phyloP scores from a whole-genome alignment of 2,888 invertebrate species.

The Temnothorax rugatulus region DNA sequence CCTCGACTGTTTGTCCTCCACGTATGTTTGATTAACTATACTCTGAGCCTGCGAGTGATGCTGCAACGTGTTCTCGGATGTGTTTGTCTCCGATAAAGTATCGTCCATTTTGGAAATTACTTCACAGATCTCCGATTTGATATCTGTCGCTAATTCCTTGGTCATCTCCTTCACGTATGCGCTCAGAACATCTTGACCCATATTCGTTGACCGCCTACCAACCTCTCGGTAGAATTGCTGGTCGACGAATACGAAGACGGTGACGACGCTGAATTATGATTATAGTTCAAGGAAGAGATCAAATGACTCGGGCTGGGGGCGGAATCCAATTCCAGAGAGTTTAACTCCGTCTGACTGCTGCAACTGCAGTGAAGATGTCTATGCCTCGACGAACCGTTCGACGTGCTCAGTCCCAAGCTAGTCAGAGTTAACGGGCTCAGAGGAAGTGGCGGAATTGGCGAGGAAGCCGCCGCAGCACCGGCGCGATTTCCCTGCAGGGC shows the following conservation, averaged over 20 bases:
- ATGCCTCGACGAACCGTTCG: too few species aligned
- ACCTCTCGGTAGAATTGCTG: conserved; percentile 72
- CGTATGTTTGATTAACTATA: conserved; percentile 55
- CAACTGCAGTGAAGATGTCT: too few species aligned
- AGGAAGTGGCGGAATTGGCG: too few species aligned
- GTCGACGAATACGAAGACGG: conserved; percentile 77
- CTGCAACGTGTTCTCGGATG: conserved; percentile 87
- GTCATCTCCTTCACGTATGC: conserved; percentile 93
- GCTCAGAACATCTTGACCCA: conserved; percentile 89
- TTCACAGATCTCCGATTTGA: conserved; percentile 93
- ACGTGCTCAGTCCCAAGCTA: too few species aligned
- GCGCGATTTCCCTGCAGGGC: too few species aligned
- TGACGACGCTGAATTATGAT: conserved; percentile 78
- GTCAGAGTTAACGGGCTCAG: too few species aligned
- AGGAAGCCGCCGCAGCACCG: too few species aligned
- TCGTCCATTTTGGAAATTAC: conserved; percentile 94
- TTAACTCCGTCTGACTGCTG: too few species aligned
- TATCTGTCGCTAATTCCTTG: conserved; percentile 92
- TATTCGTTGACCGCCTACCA: conserved; percentile 73
- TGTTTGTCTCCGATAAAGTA: conserved; percentile 91
- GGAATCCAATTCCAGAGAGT: too few species aligned
- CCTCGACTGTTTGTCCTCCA: conserved; percentile 82
- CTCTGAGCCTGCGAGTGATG: conserved; percentile 77
- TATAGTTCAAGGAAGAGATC: conserved; percentile 79
- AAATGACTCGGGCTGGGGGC: conserved; percentile 82